Evolutionary conservation across 2,797 vertebrate species (phyloP), one percentile per base, ranked within the genome.

Genomic region (Uromys caudimaculatus): DNA sequence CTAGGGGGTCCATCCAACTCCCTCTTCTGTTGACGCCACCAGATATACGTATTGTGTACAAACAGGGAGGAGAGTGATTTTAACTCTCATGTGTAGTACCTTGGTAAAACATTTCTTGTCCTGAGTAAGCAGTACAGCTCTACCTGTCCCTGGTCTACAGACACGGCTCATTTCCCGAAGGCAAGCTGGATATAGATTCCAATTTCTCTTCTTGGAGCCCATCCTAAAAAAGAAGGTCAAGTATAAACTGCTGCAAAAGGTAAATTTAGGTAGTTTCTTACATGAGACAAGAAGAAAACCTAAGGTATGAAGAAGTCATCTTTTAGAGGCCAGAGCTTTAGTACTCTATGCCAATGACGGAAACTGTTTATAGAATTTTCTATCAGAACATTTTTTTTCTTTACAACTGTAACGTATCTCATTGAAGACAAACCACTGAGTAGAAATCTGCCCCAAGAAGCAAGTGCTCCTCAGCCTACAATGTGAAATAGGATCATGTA

Each of bases 101-200:
- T 99, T 99, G 52, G 98, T 88, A 97, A 99, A 99, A 96, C 99
- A 99, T 90, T 99, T 99, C 98, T 99, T 99, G 98, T 99, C 99
- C 97, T 99, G 99, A 0, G 99, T 99, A 32, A 99, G 98, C n/a
- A 99, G 98, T 21, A 99, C 99, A 16, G 99, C 99, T 97, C 99
- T 99, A 90, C 99, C 99, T 2, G 99, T 99, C 27, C 98, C 99
- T 0, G 99, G 99, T 21, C 98, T 98, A 97, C 99, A 99, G 94
- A 99, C 99, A 13, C 99, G 99, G 77, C 99, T 99, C 99, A 99
- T 99, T 98, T 99, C 99, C 96, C 97, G 98, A n/a, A 99, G 98
- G 97, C 99, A 99, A 41, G 99, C 99, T 0, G 99, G 99, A 93
- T 99, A 99, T 50, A 99, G 99, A 96, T 99, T 99, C 99, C 99